Base-by-base conservation (phyloP, 2,113 vertebrate genomes). In the Malurus cyaneus region DNA sequence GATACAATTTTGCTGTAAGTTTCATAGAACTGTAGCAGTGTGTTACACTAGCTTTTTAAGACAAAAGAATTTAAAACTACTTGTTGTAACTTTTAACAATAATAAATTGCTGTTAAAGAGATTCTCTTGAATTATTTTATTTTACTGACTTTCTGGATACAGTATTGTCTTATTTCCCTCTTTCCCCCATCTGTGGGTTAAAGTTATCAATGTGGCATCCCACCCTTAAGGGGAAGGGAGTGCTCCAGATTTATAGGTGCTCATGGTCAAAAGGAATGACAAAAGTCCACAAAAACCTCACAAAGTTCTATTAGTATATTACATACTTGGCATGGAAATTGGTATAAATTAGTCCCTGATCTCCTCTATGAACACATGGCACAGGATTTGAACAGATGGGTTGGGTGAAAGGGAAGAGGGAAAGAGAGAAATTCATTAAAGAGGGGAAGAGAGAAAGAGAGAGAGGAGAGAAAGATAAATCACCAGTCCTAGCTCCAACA, bases 41-140 rank as follows among this genome's bases (percentile, higher is more conserved):
- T 93, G 78, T 89, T 93, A 87, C 39, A 36, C 47, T 62, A 93
- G 74, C 83, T 90, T 94, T 96, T 95, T 94, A 95, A 96, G 85
- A 92, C 42, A 85, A 94, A 96, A 72, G 12, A 29, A 91, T 92
- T 94, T 89, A 86, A 96, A 94, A 46, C 9, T 74, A 80, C 39
- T 83, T 92, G 67, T 87, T 91, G 73, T 94, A 94, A 94, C 82
- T 95, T 94, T 88, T 95, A 92, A 88, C 56, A 24, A 90, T 72
- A 97, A 97, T 97, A 97, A 97, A 96, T 67, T 89, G 76, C 76
- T 94, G 67, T 84, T 96, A 73, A 90, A 93, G 41, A 81, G 19
- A 67, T 29, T 61, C 1, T 76, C 28, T 59, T 85, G 34, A 46
- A 82, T 71, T 61, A 10, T 72, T 81, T 81, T 66, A 32, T n/a